Evolutionary conservation across 1,140 invertebrate genomes (phyloP).

Genomic region (Penaeus chinensis): DNA sequence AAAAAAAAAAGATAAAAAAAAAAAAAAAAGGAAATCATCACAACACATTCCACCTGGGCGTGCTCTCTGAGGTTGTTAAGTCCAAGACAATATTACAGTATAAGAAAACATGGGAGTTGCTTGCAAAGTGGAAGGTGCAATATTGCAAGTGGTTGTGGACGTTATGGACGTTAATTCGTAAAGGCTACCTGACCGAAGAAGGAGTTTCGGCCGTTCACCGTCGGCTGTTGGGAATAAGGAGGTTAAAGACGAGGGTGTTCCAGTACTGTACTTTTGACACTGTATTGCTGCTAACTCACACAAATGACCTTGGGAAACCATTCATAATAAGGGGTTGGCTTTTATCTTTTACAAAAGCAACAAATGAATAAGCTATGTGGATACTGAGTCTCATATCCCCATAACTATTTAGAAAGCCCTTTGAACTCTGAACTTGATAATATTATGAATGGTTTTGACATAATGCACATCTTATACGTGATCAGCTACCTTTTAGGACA

Average conservation of each 20-base stretch:
- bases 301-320: background rate
- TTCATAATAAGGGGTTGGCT: no score
- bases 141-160: slow-evolving; percentile 60
- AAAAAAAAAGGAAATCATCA: slow-evolving; percentile 25
- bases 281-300: slow-evolving; percentile 30
- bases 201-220: slow-evolving; percentile 63
- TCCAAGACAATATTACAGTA: slow-evolving; percentile 56
- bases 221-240: slow-evolving; percentile 62
- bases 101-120: slow-evolving; percentile 54
- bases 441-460: no score
- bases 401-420: no score
- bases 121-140: slow-evolving; percentile 62
- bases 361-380: no score
- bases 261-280: slow-evolving; percentile 32
- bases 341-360: no score
- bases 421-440: no score
- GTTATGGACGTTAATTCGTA: slow-evolving; percentile 55
- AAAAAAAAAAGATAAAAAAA: background rate
- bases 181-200: slow-evolving; percentile 64
- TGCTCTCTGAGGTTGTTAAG: slow-evolving; percentile 44
- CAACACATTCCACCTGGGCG: slow-evolving; percentile 57
- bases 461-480: no score
- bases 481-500: no score
- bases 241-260: slow-evolving; percentile 44
- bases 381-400: no score